Evolutionary conservation across 2,888 invertebrate species (phyloP), one percentile per base, ranked within the genome.

Genomic region (Ochlodes sylvanus): DNA sequence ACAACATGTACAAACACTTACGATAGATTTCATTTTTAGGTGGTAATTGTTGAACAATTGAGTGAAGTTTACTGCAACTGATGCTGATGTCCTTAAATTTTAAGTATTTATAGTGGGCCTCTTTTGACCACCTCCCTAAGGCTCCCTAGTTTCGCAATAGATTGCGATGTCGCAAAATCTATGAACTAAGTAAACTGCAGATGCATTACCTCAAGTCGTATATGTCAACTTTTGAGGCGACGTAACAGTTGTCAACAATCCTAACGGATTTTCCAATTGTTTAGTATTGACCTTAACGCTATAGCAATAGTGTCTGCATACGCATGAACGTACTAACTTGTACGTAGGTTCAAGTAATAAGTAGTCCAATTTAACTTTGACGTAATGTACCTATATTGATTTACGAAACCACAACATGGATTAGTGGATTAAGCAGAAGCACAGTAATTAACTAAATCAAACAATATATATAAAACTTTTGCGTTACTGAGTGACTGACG

Each of bases 181-280:
- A 90, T 90, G 90, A 91, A 89, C 91, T 90, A 88, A 85, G 92
- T 89, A 92, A 93, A 92, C 88, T 92, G 81, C 84, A 80, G 80
- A 81, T 88, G 85, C 90, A 90, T 92, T 90, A 89, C 89, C 90
- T 88, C 86, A 84, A 79, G 80, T 81, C 80, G 81, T 83, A 83
- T 89, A 88, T 86, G 90, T 86, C 84, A 88, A 86, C 85, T 85
- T 77, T 79, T 80, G 77, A 76, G 76, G 72, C 83, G 77, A 86
- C 87, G 91, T 90, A 91, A 92, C 82, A 76, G 78, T 78, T 87
- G 89, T 86, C 88, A 87, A 91, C 83, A 89, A 82, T 79, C 79
- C 83, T 86, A 88, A 85, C 86, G 84, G 85, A 82, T 81, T 86
- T 84, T 85, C 77, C 84, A 87, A 87, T 89, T 84, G 84, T 82